phyloP scores from a whole-genome alignment of 2,888 invertebrate species.

The Campoletis raptor region DNA sequence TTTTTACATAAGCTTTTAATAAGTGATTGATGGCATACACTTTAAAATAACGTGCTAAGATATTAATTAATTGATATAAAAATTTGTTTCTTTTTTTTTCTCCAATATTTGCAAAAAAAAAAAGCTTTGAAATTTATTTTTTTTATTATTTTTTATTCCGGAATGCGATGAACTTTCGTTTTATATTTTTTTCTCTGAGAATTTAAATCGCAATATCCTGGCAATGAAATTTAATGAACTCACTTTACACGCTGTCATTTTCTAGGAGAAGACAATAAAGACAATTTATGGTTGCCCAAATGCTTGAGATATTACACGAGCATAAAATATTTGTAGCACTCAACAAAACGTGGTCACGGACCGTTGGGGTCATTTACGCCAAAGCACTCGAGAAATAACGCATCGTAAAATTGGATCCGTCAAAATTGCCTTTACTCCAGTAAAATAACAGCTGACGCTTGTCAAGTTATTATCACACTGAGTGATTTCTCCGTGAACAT shows the following conservation, averaged over 20 bases:
- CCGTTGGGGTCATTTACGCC: background rate
- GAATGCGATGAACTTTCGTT: too few species aligned
- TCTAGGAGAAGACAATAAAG: background rate
- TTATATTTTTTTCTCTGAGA: background rate
- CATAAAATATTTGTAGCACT: slow-evolving; percentile 1
- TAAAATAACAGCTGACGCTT: slow-evolving; percentile 3
- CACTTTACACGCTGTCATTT: background rate
- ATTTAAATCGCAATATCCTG: background rate
- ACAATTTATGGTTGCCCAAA: background rate
- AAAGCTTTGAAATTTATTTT: too few species aligned
- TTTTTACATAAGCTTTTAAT: slow-evolving; percentile 6
- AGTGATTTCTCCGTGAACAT: background rate
- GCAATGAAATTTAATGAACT: background rate
- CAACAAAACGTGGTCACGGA: background rate
- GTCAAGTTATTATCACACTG: background rate
- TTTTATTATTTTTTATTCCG: background rate
- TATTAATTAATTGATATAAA: background rate
- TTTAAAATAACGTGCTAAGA: background rate
- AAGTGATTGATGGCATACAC: background rate
- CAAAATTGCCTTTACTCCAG: background rate
- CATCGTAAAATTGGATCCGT: background rate
- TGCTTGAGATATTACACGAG: slow-evolving; percentile 5
- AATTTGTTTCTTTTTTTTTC: background rate
- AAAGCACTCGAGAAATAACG: background rate
- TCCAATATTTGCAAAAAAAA: background rate